These are phyloP conservation scores for Lophius americanus DNA, from an alignment of 2,797 vertebrate species.

Conservation along the genomic window DNA sequence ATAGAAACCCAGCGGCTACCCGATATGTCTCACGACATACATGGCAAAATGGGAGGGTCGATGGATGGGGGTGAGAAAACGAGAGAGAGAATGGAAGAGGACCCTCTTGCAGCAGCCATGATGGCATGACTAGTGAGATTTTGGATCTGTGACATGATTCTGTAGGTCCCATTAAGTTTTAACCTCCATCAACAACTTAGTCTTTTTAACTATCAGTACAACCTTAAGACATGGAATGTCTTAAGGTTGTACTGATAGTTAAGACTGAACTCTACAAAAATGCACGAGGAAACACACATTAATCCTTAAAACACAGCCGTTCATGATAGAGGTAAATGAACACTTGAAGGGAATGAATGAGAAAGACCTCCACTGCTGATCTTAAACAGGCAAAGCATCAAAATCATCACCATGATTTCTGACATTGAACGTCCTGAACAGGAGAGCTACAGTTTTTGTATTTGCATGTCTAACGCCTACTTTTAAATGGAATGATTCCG, in stretches of 20 bases:
- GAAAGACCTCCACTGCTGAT: neutral
- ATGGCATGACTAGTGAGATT: conserved; percentile 75
- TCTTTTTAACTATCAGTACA: conserved; percentile 9
- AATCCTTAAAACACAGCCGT: neutral
- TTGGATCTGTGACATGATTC: conserved; percentile 52
- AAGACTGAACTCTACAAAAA: no score
- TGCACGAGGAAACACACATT: neutral
- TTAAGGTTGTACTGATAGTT: no score
- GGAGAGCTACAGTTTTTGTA: no score
- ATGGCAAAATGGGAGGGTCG: conserved; percentile 85
- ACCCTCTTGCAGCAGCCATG: conserved; percentile 69
- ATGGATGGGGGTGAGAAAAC: conserved; percentile 22
- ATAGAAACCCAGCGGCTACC: conserved; percentile 88
- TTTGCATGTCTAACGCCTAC: no score
- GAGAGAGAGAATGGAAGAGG: conserved; percentile 49
- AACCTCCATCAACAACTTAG: conserved; percentile 2
- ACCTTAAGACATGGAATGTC: no score
- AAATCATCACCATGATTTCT: no score
- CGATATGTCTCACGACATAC: conserved; percentile 89
- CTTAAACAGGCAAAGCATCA: neutral
- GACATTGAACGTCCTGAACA: no score
- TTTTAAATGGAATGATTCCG: no score
- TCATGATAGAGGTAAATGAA: conserved; percentile 4
- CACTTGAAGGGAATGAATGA: conserved; percentile 10
- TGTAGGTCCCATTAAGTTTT: neutral